These are phyloP conservation scores for Gallinago solitaria DNA, from an alignment of 2,797 vertebrate species.

Conservation along the genomic window DNA sequence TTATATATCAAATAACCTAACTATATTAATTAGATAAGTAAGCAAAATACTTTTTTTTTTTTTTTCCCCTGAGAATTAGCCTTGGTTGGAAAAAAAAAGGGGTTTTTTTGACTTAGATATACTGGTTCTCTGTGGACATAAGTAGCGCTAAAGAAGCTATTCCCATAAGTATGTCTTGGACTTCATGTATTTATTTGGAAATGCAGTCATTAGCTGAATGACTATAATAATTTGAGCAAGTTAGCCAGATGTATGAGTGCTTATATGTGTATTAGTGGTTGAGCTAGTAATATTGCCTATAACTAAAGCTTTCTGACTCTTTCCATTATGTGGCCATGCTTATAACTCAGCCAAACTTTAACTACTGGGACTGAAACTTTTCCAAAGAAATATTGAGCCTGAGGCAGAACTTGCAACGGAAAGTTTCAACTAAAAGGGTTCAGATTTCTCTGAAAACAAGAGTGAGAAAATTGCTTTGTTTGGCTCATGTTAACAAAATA, in stretches of 20 bases:
- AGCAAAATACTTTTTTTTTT: neutral
- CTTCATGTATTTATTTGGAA: neutral
- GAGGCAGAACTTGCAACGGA: neutral
- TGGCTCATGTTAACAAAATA: neutral
- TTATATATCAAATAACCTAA: neutral
- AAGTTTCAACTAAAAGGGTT: constrained; percentile 12
- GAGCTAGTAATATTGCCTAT: neutral
- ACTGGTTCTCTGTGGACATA: neutral
- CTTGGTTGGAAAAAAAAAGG: neutral
- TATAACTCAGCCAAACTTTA: constrained; percentile 9
- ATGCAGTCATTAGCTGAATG: neutral
- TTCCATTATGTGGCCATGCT: neutral
- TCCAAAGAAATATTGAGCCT: constrained; percentile 11
- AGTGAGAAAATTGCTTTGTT: constrained; percentile 11
- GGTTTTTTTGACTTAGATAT: neutral
- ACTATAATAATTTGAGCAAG: neutral
- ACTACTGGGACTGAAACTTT: constrained; percentile 1
- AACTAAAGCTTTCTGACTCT: constrained; percentile 8
- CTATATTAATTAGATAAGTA: neutral
- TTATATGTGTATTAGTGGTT: neutral
- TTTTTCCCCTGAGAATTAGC: rapidly evolving
- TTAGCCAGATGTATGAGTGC: neutral
- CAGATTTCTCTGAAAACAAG: neutral
- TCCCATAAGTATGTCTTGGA: neutral
- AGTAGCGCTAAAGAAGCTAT: neutral